Evolutionary conservation across 2,888 invertebrate species (phyloP), one percentile per base, ranked within the genome.

Genomic region (Pachydiplax longipennis): DNA sequence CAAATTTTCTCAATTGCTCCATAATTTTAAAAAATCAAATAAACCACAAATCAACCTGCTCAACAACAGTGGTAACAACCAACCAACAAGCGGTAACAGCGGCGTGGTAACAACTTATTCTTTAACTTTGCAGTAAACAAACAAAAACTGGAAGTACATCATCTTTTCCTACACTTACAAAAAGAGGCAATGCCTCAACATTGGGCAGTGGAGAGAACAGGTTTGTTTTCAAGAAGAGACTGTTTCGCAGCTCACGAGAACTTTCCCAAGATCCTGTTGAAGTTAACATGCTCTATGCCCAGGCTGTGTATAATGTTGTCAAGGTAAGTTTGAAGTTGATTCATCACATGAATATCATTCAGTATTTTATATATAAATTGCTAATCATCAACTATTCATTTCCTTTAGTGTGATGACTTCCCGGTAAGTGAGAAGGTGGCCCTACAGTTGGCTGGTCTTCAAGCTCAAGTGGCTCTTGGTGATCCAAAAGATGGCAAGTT

Each of bases 351-450:
- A 40, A 35, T 61, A 31, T 90, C 25, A 87, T 31, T 90, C 53
- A 61, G 31, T 58, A 81, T 65, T 31, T 12, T 61, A 12, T 37
- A 61, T 25, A 40, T 35, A 37, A 10, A 31, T 25, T 13, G 6
- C 0, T 35, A 18, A 37, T 37, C 61, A 65, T 82, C 18, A 44
- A 10, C 81, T 90, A 90, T 83, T 91, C 87, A 90, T 90, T 91
- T 91, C 92, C 94, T 93, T 91, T 93, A 98, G 97, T 96, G 97
- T 94, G 99, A 99, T 94, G 98, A 99, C 94, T 99, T 98, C 94
- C 98, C 98, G 0, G 98, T 99, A 12, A 98, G 98, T 61, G 98
- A 98, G 94, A 98, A 98, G 94, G 98, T 99, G 90, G 98, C 98
- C 0, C 95, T 99, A 2, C 99, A 99, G 94, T 94, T 99, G 92